Percentiles rank a stretch among this genome's conserved stretches.
Conservation (phyloP, 2,888 invertebrate species). For the Holacanthella duospinosa region DNA sequence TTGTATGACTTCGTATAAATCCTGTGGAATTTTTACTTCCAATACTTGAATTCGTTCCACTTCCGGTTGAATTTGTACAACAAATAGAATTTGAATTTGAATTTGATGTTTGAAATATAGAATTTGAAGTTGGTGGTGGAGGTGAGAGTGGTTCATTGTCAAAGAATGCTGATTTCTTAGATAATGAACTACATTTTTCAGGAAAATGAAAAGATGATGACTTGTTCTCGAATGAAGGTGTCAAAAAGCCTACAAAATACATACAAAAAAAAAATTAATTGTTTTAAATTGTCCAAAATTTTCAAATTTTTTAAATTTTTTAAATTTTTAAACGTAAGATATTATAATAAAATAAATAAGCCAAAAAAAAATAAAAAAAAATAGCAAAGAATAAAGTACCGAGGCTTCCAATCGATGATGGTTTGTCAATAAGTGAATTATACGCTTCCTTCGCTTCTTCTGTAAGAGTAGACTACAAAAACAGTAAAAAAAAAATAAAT, state of each 20-base stretch:
- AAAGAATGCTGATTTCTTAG: slow-evolving; percentile 35
- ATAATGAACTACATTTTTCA: slow-evolving; percentile 33
- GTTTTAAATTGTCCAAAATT: too few species aligned
- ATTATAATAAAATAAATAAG: not conserved
- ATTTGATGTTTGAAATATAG: slow-evolving; percentile 15
- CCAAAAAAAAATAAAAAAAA: slow-evolving; percentile 12
- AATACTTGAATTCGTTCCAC: not conserved
- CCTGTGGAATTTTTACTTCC: not conserved
- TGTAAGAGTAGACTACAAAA: slow-evolving; percentile 60
- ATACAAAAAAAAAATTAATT: not conserved
- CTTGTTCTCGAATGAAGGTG: slow-evolving; percentile 36
- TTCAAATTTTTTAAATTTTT: not conserved
- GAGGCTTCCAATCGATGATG: slow-evolving; percentile 44
- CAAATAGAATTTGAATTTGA: not conserved
- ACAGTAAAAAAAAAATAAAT: slow-evolving; percentile 20
- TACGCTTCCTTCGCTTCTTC: slow-evolving; percentile 88
- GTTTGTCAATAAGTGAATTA: slow-evolving; percentile 76
- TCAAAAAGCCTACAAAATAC: slow-evolving; percentile 32
- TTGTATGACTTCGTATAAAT: not conserved
- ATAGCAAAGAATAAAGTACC: too few species aligned
- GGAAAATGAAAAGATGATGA: slow-evolving; percentile 37
- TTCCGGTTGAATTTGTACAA: not conserved
- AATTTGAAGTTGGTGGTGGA: slow-evolving; percentile 22
- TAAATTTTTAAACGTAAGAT: not conserved
- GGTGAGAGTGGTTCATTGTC: slow-evolving; percentile 25